Base-by-base conservation (phyloP, 2,797 vertebrate genomes). In the Pristis pectinata region DNA sequence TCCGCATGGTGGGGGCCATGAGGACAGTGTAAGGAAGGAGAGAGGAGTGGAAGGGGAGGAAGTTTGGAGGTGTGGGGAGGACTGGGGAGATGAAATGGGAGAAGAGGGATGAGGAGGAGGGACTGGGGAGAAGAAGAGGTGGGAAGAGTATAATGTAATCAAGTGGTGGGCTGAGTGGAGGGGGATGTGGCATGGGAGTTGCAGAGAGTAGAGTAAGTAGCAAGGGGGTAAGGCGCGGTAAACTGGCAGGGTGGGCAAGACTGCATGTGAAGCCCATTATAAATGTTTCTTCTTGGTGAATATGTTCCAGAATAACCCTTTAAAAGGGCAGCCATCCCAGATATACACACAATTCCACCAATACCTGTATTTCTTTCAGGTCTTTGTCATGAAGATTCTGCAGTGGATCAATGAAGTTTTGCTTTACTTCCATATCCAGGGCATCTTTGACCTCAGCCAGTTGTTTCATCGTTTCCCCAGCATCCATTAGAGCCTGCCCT, bases 381-480 rank as follows among this genome's bases (percentile, higher is more conserved):
- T 99, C 99, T 97, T 99, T 99, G 96, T 99, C 99, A 27, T 99
- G 98, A 94, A 99, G 98, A 96, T 98, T 99, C 96, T 99, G 99
- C 96, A 99, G 97, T 0, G 99, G 99, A 95, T 99, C 99, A 17
- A 99, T 98, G 95, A 99, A 99, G 96, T 99, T 99, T 97, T 99
- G 99, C 96, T 99, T 99, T 95, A 99, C 99, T 96, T 99, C 98
- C 96, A 99, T 99, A 95, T 99, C 99, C 96, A 99, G 97, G 94
- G 98, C 98, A 49, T 99, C 99, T 95, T 99, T 99, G 64, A 99
- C 98, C 95, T 99, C 99, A 0, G 98, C 98, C 44, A 99, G 98
- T 93, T 99, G 98, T 95, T 97, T 97, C 98, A 99, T 98, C 96
- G 98, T 97, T 95, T 99, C 99, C 74, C 99, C 99, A 19, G 97